Base-by-base conservation (phyloP, 2,113 vertebrate genomes). In the Pterophyllum scalare region DNA sequence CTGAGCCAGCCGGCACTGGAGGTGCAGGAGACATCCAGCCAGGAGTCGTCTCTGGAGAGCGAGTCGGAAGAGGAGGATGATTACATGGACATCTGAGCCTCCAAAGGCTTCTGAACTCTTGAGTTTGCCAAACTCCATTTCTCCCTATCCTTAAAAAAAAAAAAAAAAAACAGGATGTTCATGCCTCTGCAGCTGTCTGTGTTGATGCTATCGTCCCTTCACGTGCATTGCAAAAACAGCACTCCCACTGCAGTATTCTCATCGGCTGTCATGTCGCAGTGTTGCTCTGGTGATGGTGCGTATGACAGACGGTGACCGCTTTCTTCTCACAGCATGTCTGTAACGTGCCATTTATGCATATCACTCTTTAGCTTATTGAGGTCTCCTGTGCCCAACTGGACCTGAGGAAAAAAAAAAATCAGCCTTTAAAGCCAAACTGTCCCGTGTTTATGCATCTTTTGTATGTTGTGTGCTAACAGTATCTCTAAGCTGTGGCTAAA, bases 21-120 rank as follows among this genome's bases (percentile, higher is more conserved):
- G 94, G 97, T 98, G 82, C 97, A 99, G 90, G 98, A 99, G 94
- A 99, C 97, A 0, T 99, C 98, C 43, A 99, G 98, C 95, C 98
- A 99, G 94, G 98, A 99, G 94, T 99, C 98, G 13, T 99, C 98
- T 0, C 95, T 98, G 90, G 98, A 99, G 93, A 99, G 98, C 35
- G 98, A 99, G 94, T 97, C 97, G 0, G 98, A 99, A 7, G 98
- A 99, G 90, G 98, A 99, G 83, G 95, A 98, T 3, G 98, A 99
- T 85, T 97, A 97, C 95, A 99, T 99, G 98, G 98, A 99, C 94
- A 96, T 97, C 90, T 98, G 96, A 99, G 80, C 40, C 24, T 54
- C 82, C 0, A 20, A 64, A 59, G 76, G 75, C 59, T 15, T 62
- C 40, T 49, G 60, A 87, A 54, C 79, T 62, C 33, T 28, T 54